Evolutionary conservation across 2,888 invertebrate genomes (phyloP).

Genomic region (Euphydryas editha): DNA sequence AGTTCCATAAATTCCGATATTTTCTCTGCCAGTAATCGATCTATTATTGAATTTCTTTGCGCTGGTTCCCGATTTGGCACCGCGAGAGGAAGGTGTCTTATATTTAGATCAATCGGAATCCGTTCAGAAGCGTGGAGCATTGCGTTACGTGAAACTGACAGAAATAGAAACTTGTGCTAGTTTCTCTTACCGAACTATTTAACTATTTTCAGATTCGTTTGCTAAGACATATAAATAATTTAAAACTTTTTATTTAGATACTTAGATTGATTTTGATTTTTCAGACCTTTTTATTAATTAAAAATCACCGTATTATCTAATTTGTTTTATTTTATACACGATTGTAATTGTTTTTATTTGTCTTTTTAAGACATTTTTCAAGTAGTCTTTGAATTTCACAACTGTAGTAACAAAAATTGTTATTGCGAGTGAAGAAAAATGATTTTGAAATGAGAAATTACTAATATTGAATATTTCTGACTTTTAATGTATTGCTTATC

Average conservation of each 20-base stretch:
- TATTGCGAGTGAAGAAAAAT: no score
- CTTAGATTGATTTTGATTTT: not conserved
- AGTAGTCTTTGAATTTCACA: no score
- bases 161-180: slow-evolving; percentile 60
- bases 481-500: no score
- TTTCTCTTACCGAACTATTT: slow-evolving; percentile 45
- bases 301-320: no score
- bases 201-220: slow-evolving; percentile 14
- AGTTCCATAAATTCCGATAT: slow-evolving; percentile 14
- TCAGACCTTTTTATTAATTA: no score
- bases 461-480: no score
- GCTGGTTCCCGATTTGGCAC: slow-evolving; percentile 22
- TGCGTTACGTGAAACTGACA: slow-evolving; percentile 60
- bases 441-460: no score
- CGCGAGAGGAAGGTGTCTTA: slow-evolving; percentile 54
- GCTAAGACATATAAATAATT: not conserved
- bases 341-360: no score
- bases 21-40: slow-evolving; percentile 19
- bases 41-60: slow-evolving; percentile 36
- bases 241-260: not conserved
- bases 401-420: no score
- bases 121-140: slow-evolving; percentile 49
- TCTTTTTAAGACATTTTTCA: no score
- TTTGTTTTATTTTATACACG: no score
- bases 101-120: slow-evolving; percentile 63